These are phyloP conservation scores for Papio anubis DNA, from an alignment of 2,113 vertebrate genomes.

Conservation along the genomic window DNA sequence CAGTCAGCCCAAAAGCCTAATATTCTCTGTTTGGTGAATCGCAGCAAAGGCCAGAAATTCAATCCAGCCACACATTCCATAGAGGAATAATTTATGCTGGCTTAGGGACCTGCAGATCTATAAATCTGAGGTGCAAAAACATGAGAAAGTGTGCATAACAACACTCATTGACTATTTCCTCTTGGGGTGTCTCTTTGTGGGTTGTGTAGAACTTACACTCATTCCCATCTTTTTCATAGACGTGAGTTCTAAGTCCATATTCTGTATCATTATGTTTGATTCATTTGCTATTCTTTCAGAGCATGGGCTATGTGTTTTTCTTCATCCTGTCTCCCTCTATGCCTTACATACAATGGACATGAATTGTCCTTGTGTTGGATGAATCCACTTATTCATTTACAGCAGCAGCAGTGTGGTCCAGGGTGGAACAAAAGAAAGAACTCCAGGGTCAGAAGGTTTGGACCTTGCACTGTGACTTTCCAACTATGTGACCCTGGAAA, in stretches of 20 bases:
- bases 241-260: neutral
- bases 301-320: neutral
- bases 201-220: neutral
- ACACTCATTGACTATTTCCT: slow-evolving; percentile 26
- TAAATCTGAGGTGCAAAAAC: slow-evolving; percentile 32
- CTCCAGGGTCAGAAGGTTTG: neutral
- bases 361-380: slow-evolving; percentile 60
- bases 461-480: neutral
- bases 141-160: neutral
- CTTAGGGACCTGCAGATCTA: neutral
- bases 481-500: neutral
- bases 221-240: slow-evolving; percentile 7
- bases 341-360: slow-evolving; percentile 7
- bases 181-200: neutral
- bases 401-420: slow-evolving; percentile 27
- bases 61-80: neutral
- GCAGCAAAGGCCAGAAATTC: slow-evolving; percentile 26
- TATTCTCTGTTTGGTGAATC: slow-evolving; percentile 8
- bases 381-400: slow-evolving; percentile 35
- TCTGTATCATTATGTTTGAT: neutral
- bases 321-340: slow-evolving; percentile 26
- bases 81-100: slow-evolving; percentile 38
- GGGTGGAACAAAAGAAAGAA: slow-evolving; percentile 28
- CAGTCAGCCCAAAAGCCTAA: neutral
- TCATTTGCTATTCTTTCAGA: slow-evolving; percentile 52